Evolutionary conservation across 2,113 vertebrate species (phyloP).

Genomic region (Melozone crissalis): DNA sequence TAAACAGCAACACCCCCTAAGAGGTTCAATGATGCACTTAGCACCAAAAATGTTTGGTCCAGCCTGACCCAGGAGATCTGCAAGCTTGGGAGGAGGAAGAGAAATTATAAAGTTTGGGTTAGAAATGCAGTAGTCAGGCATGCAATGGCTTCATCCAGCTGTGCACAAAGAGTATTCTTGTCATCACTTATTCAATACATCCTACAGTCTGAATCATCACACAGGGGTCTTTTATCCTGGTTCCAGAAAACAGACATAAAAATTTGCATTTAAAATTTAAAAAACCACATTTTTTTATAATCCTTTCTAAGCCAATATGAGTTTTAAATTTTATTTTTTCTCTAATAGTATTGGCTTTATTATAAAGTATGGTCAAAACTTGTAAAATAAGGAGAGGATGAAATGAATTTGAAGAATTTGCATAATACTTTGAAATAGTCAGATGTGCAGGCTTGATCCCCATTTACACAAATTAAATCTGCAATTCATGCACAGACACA

Average conservation of each 20-base stretch:
- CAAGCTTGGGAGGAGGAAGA: neutral
- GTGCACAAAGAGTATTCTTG: neutral
- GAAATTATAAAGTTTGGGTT: neutral
- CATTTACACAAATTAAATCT: slow-evolving; percentile 52
- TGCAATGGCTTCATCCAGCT: neutral
- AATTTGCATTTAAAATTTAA: slow-evolving; percentile 43
- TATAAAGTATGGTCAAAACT: neutral
- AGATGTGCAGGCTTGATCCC: slow-evolving; percentile 9
- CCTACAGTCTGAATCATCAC: slow-evolving; percentile 21
- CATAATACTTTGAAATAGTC: neutral
- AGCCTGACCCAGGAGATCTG: neutral
- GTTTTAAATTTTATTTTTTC: neutral
- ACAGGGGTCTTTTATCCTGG: neutral
- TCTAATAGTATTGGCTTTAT: slow-evolving; percentile 22
- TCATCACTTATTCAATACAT: neutral
- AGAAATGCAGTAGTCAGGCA: neutral
- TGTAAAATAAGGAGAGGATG: slow-evolving; percentile 23
- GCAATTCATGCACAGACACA: slow-evolving; percentile 36
- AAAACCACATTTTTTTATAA: neutral
- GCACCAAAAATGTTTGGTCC: neutral
- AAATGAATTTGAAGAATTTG: slow-evolving; percentile 9
- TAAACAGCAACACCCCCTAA: accelerated
- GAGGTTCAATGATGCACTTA: neutral
- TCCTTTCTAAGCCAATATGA: neutral
- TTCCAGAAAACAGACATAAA: slow-evolving; percentile 36